These are phyloP conservation scores for Lophura nycthemera DNA, from an alignment of 2,113 vertebrate species.

Conservation along the genomic window DNA sequence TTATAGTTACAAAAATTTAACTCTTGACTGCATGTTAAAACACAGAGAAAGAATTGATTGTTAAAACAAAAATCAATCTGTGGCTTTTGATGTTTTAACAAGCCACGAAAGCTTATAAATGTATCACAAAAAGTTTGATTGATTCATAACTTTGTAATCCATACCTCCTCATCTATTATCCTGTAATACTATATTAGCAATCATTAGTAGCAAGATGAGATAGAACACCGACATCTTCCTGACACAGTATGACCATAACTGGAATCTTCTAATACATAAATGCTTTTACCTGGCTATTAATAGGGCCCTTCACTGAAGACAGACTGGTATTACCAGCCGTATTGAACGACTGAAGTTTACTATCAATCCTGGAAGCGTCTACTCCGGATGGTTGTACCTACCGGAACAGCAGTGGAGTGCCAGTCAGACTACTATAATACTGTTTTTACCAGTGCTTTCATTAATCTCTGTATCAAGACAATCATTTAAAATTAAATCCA, in stretches of 20 bases:
- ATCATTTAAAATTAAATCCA: slow-evolving; percentile 41
- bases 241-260: slow-evolving; percentile 77
- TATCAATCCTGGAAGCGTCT: slow-evolving; percentile 73
- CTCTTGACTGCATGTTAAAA: slow-evolving; percentile 73
- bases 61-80: slow-evolving; percentile 78
- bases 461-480: slow-evolving; percentile 32
- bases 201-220: slow-evolving; percentile 77
- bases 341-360: slow-evolving; percentile 71
- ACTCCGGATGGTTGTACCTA: slow-evolving; percentile 54
- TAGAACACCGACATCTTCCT: slow-evolving; percentile 73
- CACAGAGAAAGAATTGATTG: slow-evolving; percentile 70
- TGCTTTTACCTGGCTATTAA: slow-evolving; percentile 82
- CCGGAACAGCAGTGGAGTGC: slow-evolving; percentile 21
- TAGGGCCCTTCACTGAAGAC: slow-evolving; percentile 73
- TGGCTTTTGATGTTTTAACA: slow-evolving; percentile 78
- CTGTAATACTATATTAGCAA: slow-evolving; percentile 76
- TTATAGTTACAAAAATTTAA: slow-evolving; percentile 78
- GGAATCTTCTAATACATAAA: slow-evolving; percentile 76
- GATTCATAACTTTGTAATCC: slow-evolving; percentile 79
- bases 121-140: slow-evolving; percentile 79
- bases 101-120: slow-evolving; percentile 74
- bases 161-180: slow-evolving; percentile 79
- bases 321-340: slow-evolving; percentile 51
- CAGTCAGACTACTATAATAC: slow-evolving; percentile 56
- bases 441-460: slow-evolving; percentile 48